Conservation (phyloP, 2,113 vertebrate genomes). For the Tetraodon nigroviridis region DNA sequence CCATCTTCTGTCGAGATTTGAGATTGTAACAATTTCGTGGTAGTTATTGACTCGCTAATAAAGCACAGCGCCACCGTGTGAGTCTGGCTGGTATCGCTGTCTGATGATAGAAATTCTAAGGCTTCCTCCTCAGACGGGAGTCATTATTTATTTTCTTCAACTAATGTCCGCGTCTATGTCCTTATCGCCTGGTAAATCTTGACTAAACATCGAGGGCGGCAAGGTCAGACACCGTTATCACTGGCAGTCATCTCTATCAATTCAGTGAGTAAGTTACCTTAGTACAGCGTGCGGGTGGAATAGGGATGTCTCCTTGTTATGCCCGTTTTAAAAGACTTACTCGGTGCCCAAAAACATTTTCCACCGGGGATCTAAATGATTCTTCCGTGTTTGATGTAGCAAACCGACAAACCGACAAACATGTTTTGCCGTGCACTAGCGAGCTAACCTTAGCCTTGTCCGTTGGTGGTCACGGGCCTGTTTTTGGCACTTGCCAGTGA, state of each 20-base stretch:
- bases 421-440: slow-evolving; percentile 22
- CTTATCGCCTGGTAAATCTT: no score
- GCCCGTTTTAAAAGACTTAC: background rate
- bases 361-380: slow-evolving; percentile 10
- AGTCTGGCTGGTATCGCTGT: slow-evolving; percentile 59
- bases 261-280: background rate
- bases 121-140: background rate
- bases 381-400: slow-evolving; percentile 1
- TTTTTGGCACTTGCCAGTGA: background rate
- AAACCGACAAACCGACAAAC: no score
- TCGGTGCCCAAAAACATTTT: background rate
- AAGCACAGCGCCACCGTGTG: slow-evolving; percentile 63
- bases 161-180: background rate
- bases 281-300: no score
- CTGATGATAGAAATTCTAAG: slow-evolving; percentile 30
- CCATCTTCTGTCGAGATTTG: slow-evolving; percentile 9
- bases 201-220: background rate
- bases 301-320: no score
- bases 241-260: background rate
- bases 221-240: background rate
- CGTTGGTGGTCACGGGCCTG: slow-evolving; percentile 1
- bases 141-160: background rate
- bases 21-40: slow-evolving; percentile 1
- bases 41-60: slow-evolving; percentile 22
- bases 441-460: slow-evolving; percentile 49